Base-by-base conservation (phyloP, 2,113 vertebrate genomes). In the Nesoenas mayeri region DNA sequence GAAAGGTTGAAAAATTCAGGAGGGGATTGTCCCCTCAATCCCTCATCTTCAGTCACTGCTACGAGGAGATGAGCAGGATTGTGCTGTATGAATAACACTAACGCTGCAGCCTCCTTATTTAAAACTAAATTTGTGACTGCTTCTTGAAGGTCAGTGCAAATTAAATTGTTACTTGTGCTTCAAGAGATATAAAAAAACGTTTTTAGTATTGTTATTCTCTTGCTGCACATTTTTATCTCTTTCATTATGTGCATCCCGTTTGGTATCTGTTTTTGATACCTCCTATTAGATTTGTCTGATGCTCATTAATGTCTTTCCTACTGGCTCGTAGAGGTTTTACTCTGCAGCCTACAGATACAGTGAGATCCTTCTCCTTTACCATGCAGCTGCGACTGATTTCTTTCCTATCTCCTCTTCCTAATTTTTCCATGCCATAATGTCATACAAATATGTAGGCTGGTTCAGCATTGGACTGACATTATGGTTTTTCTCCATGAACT, bases 221-320 rank as follows among this genome's bases (percentile, higher is more conserved):
- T 71, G 34, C 21, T 32, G 61, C 0, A 0, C 36, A 6, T 64
- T 75, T 86, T 93, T 72, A 61, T 66, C 11, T 81, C 48, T 82
- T 66, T 64, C 32, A 36, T 94, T 91, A 80, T 91, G 83, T 94
- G 50, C 88, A 80, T 86, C 73, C 58, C 50, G 10, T 89, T 85
- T 66, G 47, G 25, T 84, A 6, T 69, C 70, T 75, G 57, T 58
- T 91, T 92, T 79, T 94, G 73, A 93, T 95, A 40, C 50, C 53
- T 81, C 85, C 65, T 94, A 5, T 92, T 96, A 87, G 61, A 75
- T 95, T 94, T 91, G 64, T 71, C 75, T 91, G 75, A 57, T 85
- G 80, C 70, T 93, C 54, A 56, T 93, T 91, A 85, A 54, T 69
- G 16, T 42, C 88, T 81, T 87, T 77, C 50, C 65, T 74, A 28